Percentiles rank a stretch among this genome's conserved stretches.
Conservation (phyloP, 2,888 invertebrate species). For the Drosophila multiciliata region DNA sequence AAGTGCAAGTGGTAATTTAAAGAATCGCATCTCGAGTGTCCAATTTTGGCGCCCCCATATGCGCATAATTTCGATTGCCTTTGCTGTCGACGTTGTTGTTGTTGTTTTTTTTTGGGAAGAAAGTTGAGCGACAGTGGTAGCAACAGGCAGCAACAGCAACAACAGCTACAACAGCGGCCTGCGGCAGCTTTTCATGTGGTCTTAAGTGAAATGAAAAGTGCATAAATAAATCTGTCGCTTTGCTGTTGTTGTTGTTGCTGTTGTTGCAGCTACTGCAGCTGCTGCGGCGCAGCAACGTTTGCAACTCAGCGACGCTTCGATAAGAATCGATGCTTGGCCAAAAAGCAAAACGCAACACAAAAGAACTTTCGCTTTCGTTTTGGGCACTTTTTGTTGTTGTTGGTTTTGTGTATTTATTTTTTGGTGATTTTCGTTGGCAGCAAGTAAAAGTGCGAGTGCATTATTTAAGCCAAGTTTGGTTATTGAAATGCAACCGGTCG, state of each 20-base stretch:
- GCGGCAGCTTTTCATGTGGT: slow-evolving; percentile 72
- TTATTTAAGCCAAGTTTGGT: slow-evolving; percentile 77
- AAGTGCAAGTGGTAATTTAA: slow-evolving; percentile 80
- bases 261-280: not conserved
- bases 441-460: slow-evolving; percentile 75
- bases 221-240: slow-evolving; percentile 76
- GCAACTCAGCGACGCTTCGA: slow-evolving; percentile 34
- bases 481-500: slow-evolving; percentile 78
- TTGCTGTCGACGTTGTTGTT: slow-evolving; percentile 13
- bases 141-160: slow-evolving; percentile 9
- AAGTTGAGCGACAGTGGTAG: slow-evolving; percentile 59
- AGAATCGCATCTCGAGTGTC: slow-evolving; percentile 70
- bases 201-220: slow-evolving; percentile 79
- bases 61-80: slow-evolving; percentile 50
- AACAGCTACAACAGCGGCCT: slow-evolving; percentile 6
- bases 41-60: slow-evolving; percentile 73
- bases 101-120: slow-evolving; percentile 47
- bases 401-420: slow-evolving; percentile 29
- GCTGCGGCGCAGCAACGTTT: slow-evolving; percentile 15
- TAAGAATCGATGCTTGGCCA: slow-evolving; percentile 67
- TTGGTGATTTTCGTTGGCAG: slow-evolving; percentile 35
- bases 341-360: slow-evolving; percentile 59
- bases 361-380: slow-evolving; percentile 79
- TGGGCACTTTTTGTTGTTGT: slow-evolving; percentile 30
- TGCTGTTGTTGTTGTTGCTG: not conserved